Evolutionary conservation across 2,113 vertebrate genomes (phyloP), one percentile per base, ranked within the genome.

Genomic region (Setophaga petechia): DNA sequence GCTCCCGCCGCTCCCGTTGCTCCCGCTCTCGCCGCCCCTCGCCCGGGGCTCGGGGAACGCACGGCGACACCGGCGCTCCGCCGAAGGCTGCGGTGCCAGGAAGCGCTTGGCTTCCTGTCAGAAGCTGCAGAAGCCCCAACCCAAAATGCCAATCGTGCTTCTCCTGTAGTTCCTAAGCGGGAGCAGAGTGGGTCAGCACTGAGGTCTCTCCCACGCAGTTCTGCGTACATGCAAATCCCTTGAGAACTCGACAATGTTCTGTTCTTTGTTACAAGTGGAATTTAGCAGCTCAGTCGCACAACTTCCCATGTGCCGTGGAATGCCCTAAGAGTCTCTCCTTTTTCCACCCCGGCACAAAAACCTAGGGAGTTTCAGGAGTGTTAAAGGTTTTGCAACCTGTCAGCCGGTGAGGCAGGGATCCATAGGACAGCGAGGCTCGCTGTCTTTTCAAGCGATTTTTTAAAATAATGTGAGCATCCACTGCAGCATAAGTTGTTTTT

Each of bases 51-150:
- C 28, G 1, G 5, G 72, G 18, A 44, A 12, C 49, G 78, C 86
- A 7, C 1, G 2, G 91, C n/a, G 21, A 6, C 0, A 23, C 67
- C 35, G 5, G 30, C 11, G 33, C 49, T 3, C 39, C 2, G 1
- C 39, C 8, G 58, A 11, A 16, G 47, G 15, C 2, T 47, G 18
- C 5, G 57, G 30, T 39, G 83, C 55, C 81, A 4, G 82, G 85
- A 69, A 61, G 41, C 62, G 31, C 66, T 72, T 22, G 61, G 11
- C 41, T 92, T 76, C 85, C 94, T 20, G 44, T 19, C 84, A 62
- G 84, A 25, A 72, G 69, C 7, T 55, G 49, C 62, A 19, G 13
- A 24, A 89, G 49, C 74, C 10, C n/a, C 9, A 2, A 1, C 27
- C 12, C 47, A 0, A 20, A 37, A 17, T 33, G 74, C 44, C 30